phyloP scores from a whole-genome alignment of 2,888 invertebrate genomes.

The Mactromeris polynyma region DNA sequence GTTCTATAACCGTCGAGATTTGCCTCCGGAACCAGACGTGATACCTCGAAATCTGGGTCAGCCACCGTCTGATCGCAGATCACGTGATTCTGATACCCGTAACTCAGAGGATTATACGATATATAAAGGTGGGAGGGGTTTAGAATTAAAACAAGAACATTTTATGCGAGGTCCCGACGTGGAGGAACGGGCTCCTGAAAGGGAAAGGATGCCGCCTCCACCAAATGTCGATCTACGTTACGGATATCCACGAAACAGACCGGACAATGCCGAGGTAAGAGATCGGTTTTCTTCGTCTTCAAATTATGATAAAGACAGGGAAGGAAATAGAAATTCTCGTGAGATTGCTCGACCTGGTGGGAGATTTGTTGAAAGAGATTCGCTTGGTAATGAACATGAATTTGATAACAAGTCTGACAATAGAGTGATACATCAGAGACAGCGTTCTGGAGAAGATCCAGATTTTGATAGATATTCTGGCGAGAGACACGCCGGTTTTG shows the following conservation, averaged over 20 bases:
- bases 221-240: not conserved
- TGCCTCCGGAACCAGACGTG: conserved; percentile 59
- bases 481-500: conserved; percentile 11
- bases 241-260: conserved; percentile 16
- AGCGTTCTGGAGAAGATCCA: conserved; percentile 60
- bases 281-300: conserved; percentile 5
- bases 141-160: conserved; percentile 74
- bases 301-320: conserved; percentile 18
- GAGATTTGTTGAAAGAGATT: conserved; percentile 63
- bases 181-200: conserved; percentile 48
- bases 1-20: conserved; percentile 47
- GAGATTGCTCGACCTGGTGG: conserved; percentile 53
- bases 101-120: conserved; percentile 56
- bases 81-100: not conserved
- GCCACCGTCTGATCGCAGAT: conserved; percentile 34
- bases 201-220: conserved; percentile 35
- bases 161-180: conserved; percentile 61
- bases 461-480: conserved; percentile 29
- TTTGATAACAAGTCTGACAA: conserved; percentile 68
- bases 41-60: conserved; percentile 51
- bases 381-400: conserved; percentile 61
- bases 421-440: conserved; percentile 55
- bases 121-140: conserved; percentile 48
- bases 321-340: conserved; percentile 33
- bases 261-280: conserved; percentile 21